phyloP scores from a whole-genome alignment of 2,888 invertebrate species.

The Drosophila meridionalis region DNA sequence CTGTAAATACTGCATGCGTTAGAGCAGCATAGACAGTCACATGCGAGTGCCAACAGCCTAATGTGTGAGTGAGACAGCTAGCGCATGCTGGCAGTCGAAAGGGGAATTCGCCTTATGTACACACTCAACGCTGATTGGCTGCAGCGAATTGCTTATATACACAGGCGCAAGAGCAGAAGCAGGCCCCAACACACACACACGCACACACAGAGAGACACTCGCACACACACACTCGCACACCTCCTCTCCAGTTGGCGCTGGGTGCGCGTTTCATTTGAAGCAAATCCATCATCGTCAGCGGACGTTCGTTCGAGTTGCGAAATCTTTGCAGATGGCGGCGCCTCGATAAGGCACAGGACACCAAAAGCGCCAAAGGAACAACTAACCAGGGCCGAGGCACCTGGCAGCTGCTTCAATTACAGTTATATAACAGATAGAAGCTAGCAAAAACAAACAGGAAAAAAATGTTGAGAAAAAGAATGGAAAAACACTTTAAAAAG shows the following conservation, averaged over 20 bases:
- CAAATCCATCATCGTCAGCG: constrained; percentile 73
- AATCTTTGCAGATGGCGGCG: constrained; percentile 29
- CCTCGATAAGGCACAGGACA: constrained; percentile 41
- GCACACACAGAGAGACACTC: not conserved
- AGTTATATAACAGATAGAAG: not conserved
- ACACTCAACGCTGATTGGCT: constrained; percentile 40
- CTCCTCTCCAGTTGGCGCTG: constrained; percentile 17
- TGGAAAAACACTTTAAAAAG: constrained; percentile 9
- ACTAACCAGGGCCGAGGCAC: not conserved
- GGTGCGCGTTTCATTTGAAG: constrained; percentile 51
- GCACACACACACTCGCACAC: not conserved
- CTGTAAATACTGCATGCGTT: not conserved
- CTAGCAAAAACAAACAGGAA: not conserved
- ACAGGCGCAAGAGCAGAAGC: not conserved
- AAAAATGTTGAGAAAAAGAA: not conserved
- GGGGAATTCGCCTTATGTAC: constrained; percentile 60
- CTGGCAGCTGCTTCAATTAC: constrained; percentile 5
- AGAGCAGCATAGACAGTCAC: constrained; percentile 34
- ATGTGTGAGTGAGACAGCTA: constrained; percentile 27
- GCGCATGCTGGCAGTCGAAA: not conserved
- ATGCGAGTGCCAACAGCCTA: fast-evolving
- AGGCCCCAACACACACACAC: constrained; percentile 7
- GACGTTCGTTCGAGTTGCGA: constrained; percentile 42
- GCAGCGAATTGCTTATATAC: constrained; percentile 30
- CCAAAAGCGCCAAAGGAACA: not conserved